These are phyloP conservation scores for Epinephelus fuscoguttatus DNA, from an alignment of 2,113 vertebrate genomes.

Conservation along the genomic window DNA sequence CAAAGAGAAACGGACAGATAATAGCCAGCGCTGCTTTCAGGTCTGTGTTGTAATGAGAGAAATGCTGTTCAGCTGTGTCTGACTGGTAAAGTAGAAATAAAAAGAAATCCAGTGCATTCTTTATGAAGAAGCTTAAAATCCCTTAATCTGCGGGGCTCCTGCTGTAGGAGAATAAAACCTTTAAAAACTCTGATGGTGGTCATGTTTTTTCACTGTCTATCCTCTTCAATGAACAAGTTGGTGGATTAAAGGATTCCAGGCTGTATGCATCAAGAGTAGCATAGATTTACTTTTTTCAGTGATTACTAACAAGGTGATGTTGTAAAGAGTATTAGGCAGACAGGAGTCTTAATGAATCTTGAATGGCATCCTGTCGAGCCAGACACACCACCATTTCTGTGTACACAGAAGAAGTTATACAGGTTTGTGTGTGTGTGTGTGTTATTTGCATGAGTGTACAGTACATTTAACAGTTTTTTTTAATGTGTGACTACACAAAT, in stretches of 20 bases:
- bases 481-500: background rate
- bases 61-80: constrained; percentile 12
- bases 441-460: background rate
- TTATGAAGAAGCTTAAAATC: constrained; percentile 44
- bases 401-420: background rate
- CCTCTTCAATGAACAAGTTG: constrained; percentile 28
- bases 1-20: constrained; percentile 7
- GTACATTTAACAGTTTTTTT: background rate
- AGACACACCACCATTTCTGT: background rate
- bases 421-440: background rate
- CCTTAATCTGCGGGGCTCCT: constrained; percentile 37
- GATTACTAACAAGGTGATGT: constrained; percentile 14
- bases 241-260: constrained; percentile 34
- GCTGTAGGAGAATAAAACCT: constrained; percentile 38
- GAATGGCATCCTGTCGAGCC: background rate
- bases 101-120: constrained; percentile 40
- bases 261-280: constrained; percentile 19
- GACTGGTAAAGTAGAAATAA: constrained; percentile 22
- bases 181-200: constrained; percentile 37
- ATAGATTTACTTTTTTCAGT: constrained; percentile 14
- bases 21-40: background rate
- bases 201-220: constrained; percentile 23
- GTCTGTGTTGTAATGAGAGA: background rate
- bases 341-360: constrained; percentile 14
- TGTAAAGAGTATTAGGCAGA: constrained; percentile 17